phyloP scores from a whole-genome alignment of 1,140 invertebrate species.

The Homalodisca vitripennis region DNA sequence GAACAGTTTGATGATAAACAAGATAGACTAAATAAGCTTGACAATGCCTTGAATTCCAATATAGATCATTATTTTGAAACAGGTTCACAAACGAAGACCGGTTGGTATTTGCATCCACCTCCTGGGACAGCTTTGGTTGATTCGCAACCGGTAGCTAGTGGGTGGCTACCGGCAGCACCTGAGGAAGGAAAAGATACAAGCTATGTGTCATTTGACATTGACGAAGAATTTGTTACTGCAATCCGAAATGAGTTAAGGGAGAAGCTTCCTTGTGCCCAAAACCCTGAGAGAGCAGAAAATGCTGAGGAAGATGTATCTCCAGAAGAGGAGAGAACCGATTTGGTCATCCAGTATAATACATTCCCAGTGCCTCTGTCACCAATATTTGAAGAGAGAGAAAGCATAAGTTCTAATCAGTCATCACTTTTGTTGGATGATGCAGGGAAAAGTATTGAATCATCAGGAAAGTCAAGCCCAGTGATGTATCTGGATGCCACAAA shows the following conservation, averaged over 20 bases:
- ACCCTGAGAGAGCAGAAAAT: slow-evolving; percentile 22
- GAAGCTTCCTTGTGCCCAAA: slow-evolving; percentile 65
- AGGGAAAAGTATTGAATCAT: slow-evolving; percentile 24
- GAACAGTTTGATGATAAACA: not conserved
- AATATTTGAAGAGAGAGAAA: slow-evolving; percentile 58
- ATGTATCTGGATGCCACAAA: slow-evolving; percentile 27
- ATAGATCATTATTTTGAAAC: slow-evolving; percentile 28
- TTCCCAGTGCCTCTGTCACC: slow-evolving; percentile 55
- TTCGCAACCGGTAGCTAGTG: slow-evolving; percentile 41
- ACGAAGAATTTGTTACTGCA: slow-evolving; percentile 68
- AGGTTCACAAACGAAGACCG: slow-evolving; percentile 36
- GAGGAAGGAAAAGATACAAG: slow-evolving; percentile 51
- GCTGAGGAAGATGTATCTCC: slow-evolving; percentile 47
- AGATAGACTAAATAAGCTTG: slow-evolving; percentile 16
- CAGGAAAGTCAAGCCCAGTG: slow-evolving; percentile 32
- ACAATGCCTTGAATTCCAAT: slow-evolving; percentile 17
- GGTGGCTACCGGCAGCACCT: slow-evolving; percentile 47
- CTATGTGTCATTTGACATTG: slow-evolving; percentile 58
- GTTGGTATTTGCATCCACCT: slow-evolving; percentile 53
- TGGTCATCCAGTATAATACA: slow-evolving; percentile 37
- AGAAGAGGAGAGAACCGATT: slow-evolving; percentile 35
- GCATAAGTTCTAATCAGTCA: slow-evolving; percentile 40
- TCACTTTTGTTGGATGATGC: slow-evolving; percentile 36
- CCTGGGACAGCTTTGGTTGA: slow-evolving; percentile 23
- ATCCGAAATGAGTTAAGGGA: slow-evolving; percentile 66